Evolutionary conservation across 1,140 invertebrate genomes (phyloP).

Genomic region (Heterodera schachtii): DNA sequence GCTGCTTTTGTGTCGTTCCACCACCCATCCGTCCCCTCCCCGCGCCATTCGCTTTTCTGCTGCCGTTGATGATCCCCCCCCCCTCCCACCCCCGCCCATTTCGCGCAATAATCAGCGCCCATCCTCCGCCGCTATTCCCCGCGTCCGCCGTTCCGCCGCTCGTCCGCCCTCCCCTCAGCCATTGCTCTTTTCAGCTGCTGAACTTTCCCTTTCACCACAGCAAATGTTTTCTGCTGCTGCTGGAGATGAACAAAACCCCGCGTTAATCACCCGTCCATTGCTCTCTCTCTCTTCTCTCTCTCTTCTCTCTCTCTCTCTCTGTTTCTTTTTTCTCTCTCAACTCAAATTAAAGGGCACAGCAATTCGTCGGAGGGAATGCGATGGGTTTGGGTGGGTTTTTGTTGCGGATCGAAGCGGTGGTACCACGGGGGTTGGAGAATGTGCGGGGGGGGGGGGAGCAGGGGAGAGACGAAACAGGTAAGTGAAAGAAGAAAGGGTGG

Average conservation of each 20-base stretch:
- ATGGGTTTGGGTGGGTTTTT: background rate
- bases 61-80: background rate
- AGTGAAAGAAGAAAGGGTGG: background rate
- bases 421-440: background rate
- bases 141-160: conserved; percentile 6
- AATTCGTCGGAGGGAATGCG: background rate
- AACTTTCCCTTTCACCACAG: conserved; percentile 14
- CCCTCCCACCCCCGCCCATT: background rate
- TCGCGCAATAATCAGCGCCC: conserved; percentile 5
- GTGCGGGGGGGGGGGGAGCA: background rate
- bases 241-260: background rate
- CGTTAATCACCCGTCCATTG: background rate
- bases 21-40: background rate
- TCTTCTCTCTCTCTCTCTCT: no score
- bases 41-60: background rate
- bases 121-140: background rate
- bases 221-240: background rate
- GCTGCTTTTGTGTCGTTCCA: background rate
- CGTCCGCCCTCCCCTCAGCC: background rate
- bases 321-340: background rate
- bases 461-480: background rate
- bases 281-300: background rate
- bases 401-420: background rate
- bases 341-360: background rate
- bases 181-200: conserved; percentile 13